phyloP scores from a whole-genome alignment of 1,140 invertebrate species.

The Bursaphelenchus mucronatus region DNA sequence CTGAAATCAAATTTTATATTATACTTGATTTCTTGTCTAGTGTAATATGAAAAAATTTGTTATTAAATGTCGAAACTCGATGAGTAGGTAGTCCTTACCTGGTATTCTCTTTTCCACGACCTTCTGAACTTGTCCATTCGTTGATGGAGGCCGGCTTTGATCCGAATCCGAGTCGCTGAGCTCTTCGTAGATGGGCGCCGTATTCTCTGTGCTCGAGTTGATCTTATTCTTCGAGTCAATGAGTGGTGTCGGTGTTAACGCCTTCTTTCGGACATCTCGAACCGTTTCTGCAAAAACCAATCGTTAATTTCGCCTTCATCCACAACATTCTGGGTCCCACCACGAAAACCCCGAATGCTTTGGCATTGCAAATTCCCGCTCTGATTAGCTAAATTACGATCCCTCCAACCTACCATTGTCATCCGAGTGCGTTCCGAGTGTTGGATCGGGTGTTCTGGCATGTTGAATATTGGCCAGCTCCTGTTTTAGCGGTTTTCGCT shows the following conservation, averaged over 20 bases:
- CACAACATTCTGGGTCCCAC: background rate
- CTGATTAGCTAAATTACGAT: no score
- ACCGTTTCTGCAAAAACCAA: background rate
- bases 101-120: no score
- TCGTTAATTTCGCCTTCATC: no score
- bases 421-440: background rate
- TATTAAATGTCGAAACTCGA: background rate
- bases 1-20: background rate
- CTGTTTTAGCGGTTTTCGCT: background rate
- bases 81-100: no score
- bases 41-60: conserved; percentile 7
- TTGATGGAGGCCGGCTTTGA: no score
- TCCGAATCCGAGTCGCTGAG: no score
- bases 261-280: background rate
- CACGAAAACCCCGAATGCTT: background rate
- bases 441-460: conserved; percentile 1
- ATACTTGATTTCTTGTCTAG: background rate
- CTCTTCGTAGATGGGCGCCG: no score
- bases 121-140: no score
- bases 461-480: background rate
- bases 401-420: background rate
- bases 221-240: no score
- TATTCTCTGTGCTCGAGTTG: no score
- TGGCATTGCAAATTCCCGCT: no score
- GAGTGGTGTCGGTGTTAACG: no score